Percentiles rank a stretch among this genome's conserved stretches.
Conservation (phyloP, 2,113 vertebrate genomes). For the Protobothrops mucrosquamatus region DNA sequence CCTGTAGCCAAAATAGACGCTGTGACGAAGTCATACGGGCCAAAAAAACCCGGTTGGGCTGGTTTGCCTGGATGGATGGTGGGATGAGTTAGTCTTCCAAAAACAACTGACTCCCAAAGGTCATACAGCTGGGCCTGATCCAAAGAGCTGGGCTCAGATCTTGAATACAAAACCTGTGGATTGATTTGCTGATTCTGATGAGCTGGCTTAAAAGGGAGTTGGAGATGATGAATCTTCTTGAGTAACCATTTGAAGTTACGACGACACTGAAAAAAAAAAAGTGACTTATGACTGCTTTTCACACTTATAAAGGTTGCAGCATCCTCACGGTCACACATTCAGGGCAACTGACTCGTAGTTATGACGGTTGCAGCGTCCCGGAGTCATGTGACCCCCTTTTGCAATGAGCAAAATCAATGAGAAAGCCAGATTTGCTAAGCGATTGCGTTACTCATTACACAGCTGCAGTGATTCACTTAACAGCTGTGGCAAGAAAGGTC, state of each 20-base stretch:
- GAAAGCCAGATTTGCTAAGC: too few species aligned
- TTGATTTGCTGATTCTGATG: background rate
- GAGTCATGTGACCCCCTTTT: background rate
- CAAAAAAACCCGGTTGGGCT: background rate
- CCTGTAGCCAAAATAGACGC: conserved; percentile 11
- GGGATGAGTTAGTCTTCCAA: background rate
- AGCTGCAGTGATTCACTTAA: too few species aligned
- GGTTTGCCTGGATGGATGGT: background rate
- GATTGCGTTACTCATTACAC: too few species aligned
- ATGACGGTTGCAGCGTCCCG: background rate
- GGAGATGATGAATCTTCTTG: too few species aligned
- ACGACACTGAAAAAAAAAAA: background rate
- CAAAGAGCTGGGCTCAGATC: background rate
- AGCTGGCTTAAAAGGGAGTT: background rate
- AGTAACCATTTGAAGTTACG: background rate
- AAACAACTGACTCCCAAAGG: background rate
- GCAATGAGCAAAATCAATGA: too few species aligned
- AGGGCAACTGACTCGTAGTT: background rate
- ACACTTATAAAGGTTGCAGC: background rate
- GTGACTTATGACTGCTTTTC: background rate
- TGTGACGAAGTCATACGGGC: background rate
- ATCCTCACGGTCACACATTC: background rate
- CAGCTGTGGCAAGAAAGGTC: too few species aligned
- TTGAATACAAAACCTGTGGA: background rate
- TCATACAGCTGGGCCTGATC: background rate